Base-by-base conservation (phyloP, 1,140 invertebrate species). In the Drosophila sturtevanti region DNA sequence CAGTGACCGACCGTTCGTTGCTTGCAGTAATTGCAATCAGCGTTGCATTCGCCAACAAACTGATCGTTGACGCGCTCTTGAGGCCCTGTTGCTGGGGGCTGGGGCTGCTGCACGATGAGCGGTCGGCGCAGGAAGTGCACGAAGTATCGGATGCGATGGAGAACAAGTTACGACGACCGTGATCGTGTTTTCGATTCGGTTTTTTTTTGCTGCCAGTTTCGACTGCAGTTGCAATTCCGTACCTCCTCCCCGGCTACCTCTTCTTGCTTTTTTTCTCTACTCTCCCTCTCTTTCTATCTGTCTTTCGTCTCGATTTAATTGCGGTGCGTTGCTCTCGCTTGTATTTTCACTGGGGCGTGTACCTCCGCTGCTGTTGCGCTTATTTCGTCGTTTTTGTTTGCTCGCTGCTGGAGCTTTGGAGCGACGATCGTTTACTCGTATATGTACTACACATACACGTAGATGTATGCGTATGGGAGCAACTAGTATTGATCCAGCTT, bases 11-110 rank as follows among this genome's bases (percentile, higher is more conserved):
- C 58, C 44, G 59, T 41, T 70, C 27, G 41, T 48, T 41, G 70
- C 63, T 65, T 81, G 77, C 81, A 76, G 82, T 80, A 81, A 81
- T 81, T 86, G 84, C 84, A 86, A 87, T 89, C 82, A 89, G 72
- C 72, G 82, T 82, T 89, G 84, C 84, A 86, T 81, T 86, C 82
- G 84, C 75, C 71, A 87, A 68, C 75, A 54, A 82, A 86, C 79
- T 87, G 82, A 86, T 82, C 82, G 81, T 63, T 48, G 63, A 21
- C 54, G 68, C 51, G 68, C 51, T 73, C 55, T 63, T 31, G 44
- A 58, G 59, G 74, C 74, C 44, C 69, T 85, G 76, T 77, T 77
- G 74, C 74, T 77, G 74, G 73, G 74, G 74, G 73, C 74, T 74
- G 69, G 11, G 1, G 72, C 51, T 59, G 73, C 74, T 41, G 56